Conservation (phyloP, 2,113 vertebrate genomes). For the Dromas ardeola region DNA sequence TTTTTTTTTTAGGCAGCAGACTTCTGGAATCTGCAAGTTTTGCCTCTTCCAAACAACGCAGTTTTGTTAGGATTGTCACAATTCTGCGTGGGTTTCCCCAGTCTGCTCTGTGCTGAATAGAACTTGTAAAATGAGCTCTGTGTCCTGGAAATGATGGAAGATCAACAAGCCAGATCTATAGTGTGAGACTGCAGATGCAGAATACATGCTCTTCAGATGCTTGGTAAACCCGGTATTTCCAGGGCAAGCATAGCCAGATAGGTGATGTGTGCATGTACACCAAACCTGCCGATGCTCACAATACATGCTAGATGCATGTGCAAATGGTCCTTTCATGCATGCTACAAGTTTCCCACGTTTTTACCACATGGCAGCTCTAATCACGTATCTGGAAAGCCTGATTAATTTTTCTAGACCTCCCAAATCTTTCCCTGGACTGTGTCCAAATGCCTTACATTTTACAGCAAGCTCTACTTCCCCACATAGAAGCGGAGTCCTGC, state of each 20-base stretch:
- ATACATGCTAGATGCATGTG: background rate
- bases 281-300: background rate
- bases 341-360: background rate
- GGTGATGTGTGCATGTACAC: background rate
- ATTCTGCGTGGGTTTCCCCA: background rate
- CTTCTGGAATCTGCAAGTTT: background rate
- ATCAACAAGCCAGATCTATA: background rate
- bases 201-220: background rate
- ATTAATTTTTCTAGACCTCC: background rate
- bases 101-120: background rate
- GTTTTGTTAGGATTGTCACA: conserved; percentile 1
- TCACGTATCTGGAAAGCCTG: background rate
- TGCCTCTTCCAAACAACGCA: background rate
- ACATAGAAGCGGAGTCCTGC: background rate
- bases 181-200: background rate
- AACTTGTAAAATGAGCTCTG: background rate
- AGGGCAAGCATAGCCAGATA: background rate
- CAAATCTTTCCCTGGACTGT: background rate
- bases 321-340: background rate
- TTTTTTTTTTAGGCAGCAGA: background rate
- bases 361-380: background rate
- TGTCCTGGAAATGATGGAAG: background rate
- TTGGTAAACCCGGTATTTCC: background rate
- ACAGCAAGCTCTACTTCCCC: background rate
- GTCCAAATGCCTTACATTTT: background rate